Evolutionary conservation across 2,113 vertebrate species (phyloP).

Genomic region (Melanostigma gelatinosum): DNA sequence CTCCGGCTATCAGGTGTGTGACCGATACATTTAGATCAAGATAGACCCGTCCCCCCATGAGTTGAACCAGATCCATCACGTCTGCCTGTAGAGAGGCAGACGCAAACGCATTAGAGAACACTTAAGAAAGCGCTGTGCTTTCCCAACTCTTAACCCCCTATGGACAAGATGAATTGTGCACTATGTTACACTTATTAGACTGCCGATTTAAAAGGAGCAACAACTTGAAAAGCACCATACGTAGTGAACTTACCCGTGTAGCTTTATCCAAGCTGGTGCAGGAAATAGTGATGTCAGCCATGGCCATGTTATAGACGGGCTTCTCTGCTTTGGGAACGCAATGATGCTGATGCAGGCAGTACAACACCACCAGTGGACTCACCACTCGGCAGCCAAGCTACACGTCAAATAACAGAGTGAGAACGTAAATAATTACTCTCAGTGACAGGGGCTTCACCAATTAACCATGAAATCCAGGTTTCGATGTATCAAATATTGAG

Average conservation of each 20-base stretch:
- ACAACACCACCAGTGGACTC: slow-evolving; percentile 93
- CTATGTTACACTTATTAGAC: neutral
- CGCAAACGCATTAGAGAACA: neutral
- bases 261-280: slow-evolving; percentile 95
- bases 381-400: slow-evolving; percentile 95
- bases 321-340: slow-evolving; percentile 93
- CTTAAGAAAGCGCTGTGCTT: neutral
- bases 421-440: neutral
- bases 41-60: slow-evolving; percentile 94
- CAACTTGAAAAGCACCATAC: neutral
- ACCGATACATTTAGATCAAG: slow-evolving; percentile 93
- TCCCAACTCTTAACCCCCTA: neutral
- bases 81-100: slow-evolving; percentile 84
- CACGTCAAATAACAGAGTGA: neutral
- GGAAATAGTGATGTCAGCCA: slow-evolving; percentile 91
- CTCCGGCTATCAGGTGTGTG: slow-evolving; percentile 96
- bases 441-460: neutral
- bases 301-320: slow-evolving; percentile 95
- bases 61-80: slow-evolving; percentile 91
- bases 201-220: too few relatives aligned
- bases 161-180: neutral
- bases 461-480: neutral
- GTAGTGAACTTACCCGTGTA: slow-evolving; percentile 83
- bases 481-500: neutral
- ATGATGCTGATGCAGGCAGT: slow-evolving; percentile 90